Base-by-base conservation (phyloP, 2,888 invertebrate species). In the Dolichopus griseipennis region DNA sequence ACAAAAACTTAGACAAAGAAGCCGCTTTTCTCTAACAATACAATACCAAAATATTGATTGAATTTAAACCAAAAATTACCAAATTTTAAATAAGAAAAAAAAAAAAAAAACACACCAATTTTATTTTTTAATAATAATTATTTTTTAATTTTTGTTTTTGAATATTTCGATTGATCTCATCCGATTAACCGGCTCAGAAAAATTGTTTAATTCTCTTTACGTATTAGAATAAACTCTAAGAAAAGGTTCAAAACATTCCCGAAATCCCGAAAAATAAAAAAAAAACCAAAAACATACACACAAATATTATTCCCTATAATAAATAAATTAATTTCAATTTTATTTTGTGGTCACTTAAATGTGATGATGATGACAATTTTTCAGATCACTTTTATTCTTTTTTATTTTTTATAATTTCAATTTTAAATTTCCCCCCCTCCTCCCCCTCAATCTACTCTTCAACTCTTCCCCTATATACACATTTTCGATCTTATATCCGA, bases 271-370 rank as follows among this genome's bases (percentile, higher is more conserved):
- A 41, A 41, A 41, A 41, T 6, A 41, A 41, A 41, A 41, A 41
- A 41, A 41, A 41, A 7, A 7, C 41, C 4, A 41, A 27, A 27
- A 27, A 27, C 3, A 27, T 6, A 9, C 9, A 41, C 9, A 52
- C 52, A 52, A n/a, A 52, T 18, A 18, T 52, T 52, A 52, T 52
- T 52, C 52, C 52, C 52, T 52, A n/a, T n/a, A 52, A 52, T 52
- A 52, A 52, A 52, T 52, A 52, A 52, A 52, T 52, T 52, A 52
- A 52, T 52, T 52, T 52, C 52, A 52, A n/a, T 52, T 52, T 52
- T 15, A 52, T 52, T n/a, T 52, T 52, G 41, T 41, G 41, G 9
- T 41, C 41, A 27, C 52, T 52, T 52, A 52, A n/a, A 52, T 52
- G 52, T n/a, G 18, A 52, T 18, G 15, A 15, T 52, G 52, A 52